These are phyloP conservation scores for Diplazon laetatorius DNA, from an alignment of 2,888 invertebrate species.

Conservation along the genomic window DNA sequence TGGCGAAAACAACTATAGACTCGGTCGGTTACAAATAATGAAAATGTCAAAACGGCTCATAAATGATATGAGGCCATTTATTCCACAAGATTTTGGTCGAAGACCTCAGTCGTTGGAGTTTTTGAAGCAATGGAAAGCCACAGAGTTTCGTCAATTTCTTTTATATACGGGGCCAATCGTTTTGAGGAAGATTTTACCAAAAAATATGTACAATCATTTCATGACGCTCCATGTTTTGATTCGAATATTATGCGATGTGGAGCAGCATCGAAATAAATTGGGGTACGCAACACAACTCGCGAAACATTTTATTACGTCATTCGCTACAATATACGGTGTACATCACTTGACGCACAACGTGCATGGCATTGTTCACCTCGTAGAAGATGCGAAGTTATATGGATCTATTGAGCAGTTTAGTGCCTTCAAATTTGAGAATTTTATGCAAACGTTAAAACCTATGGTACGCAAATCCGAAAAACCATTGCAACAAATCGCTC, in stretches of 20 bases:
- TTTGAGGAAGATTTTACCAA: constrained; percentile 34
- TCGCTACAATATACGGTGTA: constrained; percentile 49
- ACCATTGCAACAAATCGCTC: constrained; percentile 45
- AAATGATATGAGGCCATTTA: constrained; percentile 39
- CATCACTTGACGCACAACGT: constrained; percentile 58
- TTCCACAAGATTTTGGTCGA: constrained; percentile 46
- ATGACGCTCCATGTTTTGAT: constrained; percentile 42
- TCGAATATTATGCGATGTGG: constrained; percentile 45
- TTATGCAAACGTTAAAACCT: constrained; percentile 48
- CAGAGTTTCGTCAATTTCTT: constrained; percentile 65
- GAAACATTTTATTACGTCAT: constrained; percentile 53
- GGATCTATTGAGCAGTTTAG: constrained; percentile 55
- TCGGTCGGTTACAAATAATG: constrained; percentile 51
- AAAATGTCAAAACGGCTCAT: constrained; percentile 46
- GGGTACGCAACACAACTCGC: constrained; percentile 47
- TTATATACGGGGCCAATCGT: constrained; percentile 51
- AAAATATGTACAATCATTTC: constrained; percentile 43
- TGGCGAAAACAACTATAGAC: constrained; percentile 52
- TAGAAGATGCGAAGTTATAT: constrained; percentile 55
- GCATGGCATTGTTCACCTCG: constrained; percentile 53
- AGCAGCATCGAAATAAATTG: constrained; percentile 50
- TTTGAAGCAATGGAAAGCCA: constrained; percentile 63
- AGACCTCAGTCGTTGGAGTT: constrained; percentile 39
- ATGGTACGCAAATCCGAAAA: constrained; percentile 44
- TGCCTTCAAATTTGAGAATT: constrained; percentile 56